Evolutionary conservation across 2,797 vertebrate species (phyloP).

Genomic region (Sebastes diploproa): DNA sequence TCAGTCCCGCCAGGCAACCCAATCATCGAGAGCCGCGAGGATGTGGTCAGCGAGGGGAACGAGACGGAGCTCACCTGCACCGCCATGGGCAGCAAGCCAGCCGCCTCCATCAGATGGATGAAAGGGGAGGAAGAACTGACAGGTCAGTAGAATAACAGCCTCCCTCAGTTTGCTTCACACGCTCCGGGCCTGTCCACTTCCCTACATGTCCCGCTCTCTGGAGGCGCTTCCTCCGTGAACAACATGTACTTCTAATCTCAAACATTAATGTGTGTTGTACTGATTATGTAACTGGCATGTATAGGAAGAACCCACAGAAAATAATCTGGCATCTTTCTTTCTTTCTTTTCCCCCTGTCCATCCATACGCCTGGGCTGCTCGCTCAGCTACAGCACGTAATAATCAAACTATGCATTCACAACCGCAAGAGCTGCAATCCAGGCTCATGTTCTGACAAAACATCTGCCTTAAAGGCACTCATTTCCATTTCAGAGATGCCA

Average conservation of each 20-base stretch:
- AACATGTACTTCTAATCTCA: conserved; percentile 29
- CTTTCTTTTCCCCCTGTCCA: not conserved
- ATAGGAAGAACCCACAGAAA: not conserved
- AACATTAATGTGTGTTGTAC: conserved; percentile 39
- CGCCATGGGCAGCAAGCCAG: conserved; percentile 94
- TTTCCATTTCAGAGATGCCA: conserved; percentile 6
- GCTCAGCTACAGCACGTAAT: not conserved
- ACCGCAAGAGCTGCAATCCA: conserved; percentile 8
- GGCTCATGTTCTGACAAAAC: conserved; percentile 1
- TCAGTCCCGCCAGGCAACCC: conserved; percentile 93
- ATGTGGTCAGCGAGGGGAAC: conserved; percentile 92
- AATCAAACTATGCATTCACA: conserved; percentile 23
- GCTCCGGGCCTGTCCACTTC: conserved; percentile 53
- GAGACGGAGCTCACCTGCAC: conserved; percentile 98
- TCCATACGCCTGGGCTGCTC: not conserved
- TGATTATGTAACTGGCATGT: conserved; percentile 55
- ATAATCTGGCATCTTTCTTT: conserved; percentile 17
- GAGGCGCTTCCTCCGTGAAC: conserved; percentile 29
- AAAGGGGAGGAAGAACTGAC: conserved; percentile 93
- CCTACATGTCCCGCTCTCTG: conserved; percentile 28
- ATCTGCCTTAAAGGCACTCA: conserved; percentile 5
- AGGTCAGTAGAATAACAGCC: conserved; percentile 84
- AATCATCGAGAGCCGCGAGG: conserved; percentile 94
- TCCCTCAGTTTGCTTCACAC: conserved; percentile 58
- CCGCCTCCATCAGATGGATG: conserved; percentile 95